Evolutionary conservation across 2,888 invertebrate species (phyloP), one percentile per base, ranked within the genome.

Genomic region (Chrysomela aeneicollis): DNA sequence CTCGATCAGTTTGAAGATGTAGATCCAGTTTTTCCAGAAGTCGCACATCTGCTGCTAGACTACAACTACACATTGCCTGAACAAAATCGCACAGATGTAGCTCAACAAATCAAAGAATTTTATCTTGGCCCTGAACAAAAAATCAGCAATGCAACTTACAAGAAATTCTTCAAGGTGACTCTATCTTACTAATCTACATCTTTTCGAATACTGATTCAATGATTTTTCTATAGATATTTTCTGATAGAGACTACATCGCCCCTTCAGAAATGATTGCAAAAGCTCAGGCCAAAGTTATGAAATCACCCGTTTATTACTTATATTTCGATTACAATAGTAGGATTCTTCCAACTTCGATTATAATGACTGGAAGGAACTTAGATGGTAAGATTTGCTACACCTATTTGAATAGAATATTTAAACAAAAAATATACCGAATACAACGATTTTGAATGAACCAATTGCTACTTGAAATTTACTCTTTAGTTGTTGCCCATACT

Each of bases 241-340:
- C 89, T 0, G 90, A 91, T 77, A 82, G 90, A 87, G 76, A 84
- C 85, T 52, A 90, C 86, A 76, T 73, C 8, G 51, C 69, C 8
- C 76, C 74, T 57, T 63, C 71, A 3, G 76, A 76, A 66, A 66
- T 62, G 55, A 70, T 76, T 1, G 57, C 73, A 18, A 72, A 73
- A 59, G 21, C 74, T 21, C 78, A 79, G 47, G 66, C 77, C 8
- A 64, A 70, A 51, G 72, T 66, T n/a, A 71, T 72, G 8, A 69
- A 68, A 60, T 73, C 74, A 10, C 71, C 74, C 21, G 70, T 74
- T 9, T 76, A 74, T 62, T 69, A 70, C 42, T 74, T 73, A 54
- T 61, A 49, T 12, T 63, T 58, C 18, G 50, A 59, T 57, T 52
- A 54, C 15, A 42, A 42, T 22, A 42, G 50, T 6, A 15, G 12